Evolutionary conservation across 2,888 invertebrate species (phyloP), one percentile per base, ranked within the genome.

Genomic region (Idaea dimidiata): DNA sequence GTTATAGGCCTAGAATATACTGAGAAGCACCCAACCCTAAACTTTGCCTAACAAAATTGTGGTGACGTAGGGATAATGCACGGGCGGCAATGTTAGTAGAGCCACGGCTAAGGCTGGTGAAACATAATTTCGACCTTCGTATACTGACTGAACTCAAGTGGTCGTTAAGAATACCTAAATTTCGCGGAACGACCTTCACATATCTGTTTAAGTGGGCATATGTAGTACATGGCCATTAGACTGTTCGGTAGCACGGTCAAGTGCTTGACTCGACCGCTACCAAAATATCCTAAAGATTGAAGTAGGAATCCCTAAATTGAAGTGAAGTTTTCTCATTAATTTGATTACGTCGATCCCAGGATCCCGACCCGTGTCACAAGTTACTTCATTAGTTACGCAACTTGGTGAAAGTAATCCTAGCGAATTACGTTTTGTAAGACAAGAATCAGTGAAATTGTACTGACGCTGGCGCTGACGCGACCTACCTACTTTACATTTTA

Each of bases 271-370:
- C 88, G 89, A 89, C 89, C 90, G 84, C 81, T 84, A 82, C 82
- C 87, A 83, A 88, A 72, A 88, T 86, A 89, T 86, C 83, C 85
- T 84, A 86, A 88, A 89, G 89, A 89, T 89, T 89, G 88, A 86
- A 86, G 84, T 84, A 87, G 87, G 88, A 87, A 89, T 84, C 81
- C 86, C 87, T 86, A 90, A 91, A 89, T 89, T 88, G 88, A 87
- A 90, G 89, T 89, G 88, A 91, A 91, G 90, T 91, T 91, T 91
- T 89, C 89, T 91, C 90, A 90, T 91, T 91, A 91, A 91, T 91
- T 91, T 91, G 90, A 91, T 91, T 90, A 91, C 89, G 89, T 90
- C 91, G 89, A 91, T 91, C 89, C 89, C 87, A 84, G 84, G 80
- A 79, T 66, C 80, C 84, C 87, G 89, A 90, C 91, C 91, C 89